phyloP scores from a whole-genome alignment of 2,888 invertebrate genomes.

The Drosophila aldrichi region DNA sequence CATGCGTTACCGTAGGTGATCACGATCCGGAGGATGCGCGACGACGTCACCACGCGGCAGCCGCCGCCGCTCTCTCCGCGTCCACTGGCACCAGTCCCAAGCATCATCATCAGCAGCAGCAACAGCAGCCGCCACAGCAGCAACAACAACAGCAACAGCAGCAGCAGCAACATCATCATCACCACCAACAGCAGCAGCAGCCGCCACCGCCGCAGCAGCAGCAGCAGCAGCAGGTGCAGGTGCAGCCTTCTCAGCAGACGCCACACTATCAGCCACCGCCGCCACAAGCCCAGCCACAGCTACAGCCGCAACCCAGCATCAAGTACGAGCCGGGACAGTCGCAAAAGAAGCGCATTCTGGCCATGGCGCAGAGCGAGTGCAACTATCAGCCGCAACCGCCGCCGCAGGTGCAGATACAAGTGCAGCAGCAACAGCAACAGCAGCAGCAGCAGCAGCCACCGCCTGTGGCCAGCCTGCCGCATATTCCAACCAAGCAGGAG shows the following conservation, averaged over 20 bases:
- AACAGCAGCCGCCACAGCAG: conserved; percentile 73
- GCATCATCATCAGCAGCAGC: conserved; percentile 70
- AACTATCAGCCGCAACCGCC: conserved; percentile 87
- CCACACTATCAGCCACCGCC: conserved; percentile 52
- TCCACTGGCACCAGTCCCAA: conserved; percentile 70
- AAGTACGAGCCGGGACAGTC: conserved; percentile 88
- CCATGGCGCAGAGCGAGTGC: conserved; percentile 93
- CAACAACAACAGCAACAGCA: conserved; percentile 20
- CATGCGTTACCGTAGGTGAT: conserved; percentile 92
- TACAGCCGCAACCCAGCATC: conserved; percentile 80
- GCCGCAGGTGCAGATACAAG: conserved; percentile 43
- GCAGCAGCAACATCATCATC: conserved; percentile 30
- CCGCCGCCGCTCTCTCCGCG: conserved; percentile 52
- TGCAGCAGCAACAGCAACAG: conserved; percentile 25
- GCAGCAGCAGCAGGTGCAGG: conserved; percentile 54
- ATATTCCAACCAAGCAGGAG: conserved; percentile 85
- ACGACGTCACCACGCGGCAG: conserved; percentile 77
- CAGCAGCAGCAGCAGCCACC: conserved; percentile 34
- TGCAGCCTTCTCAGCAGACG: conserved; percentile 59
- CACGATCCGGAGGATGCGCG: conserved; percentile 89
- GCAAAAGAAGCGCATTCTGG: conserved; percentile 95
- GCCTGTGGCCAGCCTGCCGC: conserved; percentile 78
- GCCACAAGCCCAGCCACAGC: conserved; percentile 52
- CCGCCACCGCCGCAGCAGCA: conserved; percentile 47
- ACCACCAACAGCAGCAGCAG: conserved; percentile 57